A percentile compares a stretch with the other conserved stretches of the same genome.
phyloP scores from a whole-genome alignment of 2,888 invertebrate species.

The Hydrotaea diabolus region DNA sequence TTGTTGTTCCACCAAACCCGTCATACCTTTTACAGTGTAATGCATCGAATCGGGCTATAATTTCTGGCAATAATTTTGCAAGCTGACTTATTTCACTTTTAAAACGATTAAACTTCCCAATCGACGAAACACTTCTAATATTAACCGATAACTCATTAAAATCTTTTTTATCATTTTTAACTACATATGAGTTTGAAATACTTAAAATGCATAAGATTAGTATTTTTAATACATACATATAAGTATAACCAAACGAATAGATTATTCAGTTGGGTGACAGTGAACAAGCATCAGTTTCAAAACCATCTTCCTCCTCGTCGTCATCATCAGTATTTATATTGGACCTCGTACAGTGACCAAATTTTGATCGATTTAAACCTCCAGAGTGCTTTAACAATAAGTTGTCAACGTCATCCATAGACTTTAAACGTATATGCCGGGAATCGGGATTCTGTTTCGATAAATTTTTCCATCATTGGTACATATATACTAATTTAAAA shows the following conservation, averaged over 20 bases:
- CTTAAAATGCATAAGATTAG: too few relatives aligned
- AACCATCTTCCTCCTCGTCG: not conserved
- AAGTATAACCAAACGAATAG: too few relatives aligned
- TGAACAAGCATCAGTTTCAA: not conserved
- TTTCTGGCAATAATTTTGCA: not conserved
- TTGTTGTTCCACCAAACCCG: not conserved
- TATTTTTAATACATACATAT: not conserved
- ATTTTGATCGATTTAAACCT: not conserved
- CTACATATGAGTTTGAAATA: not conserved
- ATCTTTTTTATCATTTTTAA: not conserved
- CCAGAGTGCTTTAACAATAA: not conserved
- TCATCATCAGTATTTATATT: not conserved
- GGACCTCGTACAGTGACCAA: not conserved
- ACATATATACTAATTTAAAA: slow-evolving; percentile 34
- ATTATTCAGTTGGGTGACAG: too few relatives aligned
- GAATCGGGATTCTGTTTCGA: not conserved
- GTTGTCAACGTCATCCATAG: not conserved
- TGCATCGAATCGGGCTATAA: not conserved
- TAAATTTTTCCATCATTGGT: not conserved
- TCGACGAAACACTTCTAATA: too few relatives aligned
- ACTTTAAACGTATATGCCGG: not conserved
- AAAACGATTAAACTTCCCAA: slow-evolving; percentile 22
- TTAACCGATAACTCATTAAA: slow-evolving; percentile 17
- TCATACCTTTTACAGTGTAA: slow-evolving; percentile 1
- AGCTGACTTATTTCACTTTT: not conserved